Base-by-base conservation (phyloP, 2,113 vertebrate species). In the Psilopsiagon aurifrons region DNA sequence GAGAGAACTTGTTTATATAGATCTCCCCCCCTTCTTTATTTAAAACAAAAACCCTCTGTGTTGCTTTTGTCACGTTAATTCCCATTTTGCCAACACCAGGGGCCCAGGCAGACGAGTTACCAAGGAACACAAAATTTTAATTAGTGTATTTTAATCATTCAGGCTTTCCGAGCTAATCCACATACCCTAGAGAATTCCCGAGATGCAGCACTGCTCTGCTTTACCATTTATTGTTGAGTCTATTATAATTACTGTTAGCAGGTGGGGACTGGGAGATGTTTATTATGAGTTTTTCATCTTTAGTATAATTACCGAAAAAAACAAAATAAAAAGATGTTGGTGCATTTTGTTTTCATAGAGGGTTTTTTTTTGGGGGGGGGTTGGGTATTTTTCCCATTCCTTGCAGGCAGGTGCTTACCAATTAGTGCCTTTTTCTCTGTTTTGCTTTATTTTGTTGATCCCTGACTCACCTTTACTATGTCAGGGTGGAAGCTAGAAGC, bases 71-170 rank as follows among this genome's bases (percentile, higher is more conserved):
- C 99, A 98, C 99, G 99, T 99, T 99, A 99, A 99, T 99, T 99
- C 99, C 99, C 99, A 99, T 99, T 99, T 99, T 99, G 98, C 99
- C 99, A 98, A 99, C 98, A 98, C 98, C 98, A 99, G 98, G 98
- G 99, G 99, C 99, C 99, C 98, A 99, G 98, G 99, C 99, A 99
- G 99, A 99, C 99, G 99, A 99, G 99, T 99, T 99, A 99, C 99
- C 99, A 99, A 99, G 99, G 99, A 99, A 99, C 99, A 99, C 99
- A 99, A 99, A 99, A 99, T 99, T 99, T 99, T 99, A 99, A 99
- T 99, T 99, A 99, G 99, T 99, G 99, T 99, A 99, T 99, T 99
- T 99, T 99, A 99, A 99, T 99, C 99, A 99, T 99, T 99, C 99
- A 99, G 99, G 99, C 99, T 99, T 99, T 99, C 99, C 98, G 98